Conservation (phyloP, 2,888 invertebrate genomes). For the Taphrorychus bicolor region DNA sequence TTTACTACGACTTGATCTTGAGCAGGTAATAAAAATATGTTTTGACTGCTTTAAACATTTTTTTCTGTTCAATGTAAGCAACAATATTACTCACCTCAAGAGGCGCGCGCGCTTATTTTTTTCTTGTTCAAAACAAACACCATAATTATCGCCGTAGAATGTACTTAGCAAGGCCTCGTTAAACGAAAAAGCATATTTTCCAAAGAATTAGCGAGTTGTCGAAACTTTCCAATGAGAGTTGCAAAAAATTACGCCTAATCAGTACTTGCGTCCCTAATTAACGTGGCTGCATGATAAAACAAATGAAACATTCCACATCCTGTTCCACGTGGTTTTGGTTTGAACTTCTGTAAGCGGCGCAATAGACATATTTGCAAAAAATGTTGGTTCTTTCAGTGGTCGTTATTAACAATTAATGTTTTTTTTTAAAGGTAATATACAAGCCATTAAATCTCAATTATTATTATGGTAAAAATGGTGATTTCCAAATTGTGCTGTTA, state of each 20-base stretch:
- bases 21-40: too few species aligned
- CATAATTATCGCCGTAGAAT: background rate
- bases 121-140: background rate
- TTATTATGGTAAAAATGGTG: too few species aligned
- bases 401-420: background rate
- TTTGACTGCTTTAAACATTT: too few species aligned
- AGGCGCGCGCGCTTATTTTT: background rate
- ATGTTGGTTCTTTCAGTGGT: background rate
- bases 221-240: background rate
- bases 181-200: background rate
- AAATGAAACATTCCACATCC: too few species aligned
- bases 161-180: background rate
- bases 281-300: too few species aligned
- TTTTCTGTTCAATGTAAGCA: too few species aligned
- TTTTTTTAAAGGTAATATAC: background rate
- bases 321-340: background rate
- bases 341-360: background rate
- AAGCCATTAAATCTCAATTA: background rate
- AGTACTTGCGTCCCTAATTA: too few species aligned
- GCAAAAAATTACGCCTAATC: background rate
- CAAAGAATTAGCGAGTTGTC: background rate
- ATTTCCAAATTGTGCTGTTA: too few species aligned
- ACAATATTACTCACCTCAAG: background rate
- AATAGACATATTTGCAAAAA: background rate
- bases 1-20: too few species aligned